A percentile compares a stretch with the other conserved stretches of the same genome.
These are phyloP conservation scores for Scortum barcoo DNA, from an alignment of 2,113 vertebrate species.

Conservation along the genomic window DNA sequence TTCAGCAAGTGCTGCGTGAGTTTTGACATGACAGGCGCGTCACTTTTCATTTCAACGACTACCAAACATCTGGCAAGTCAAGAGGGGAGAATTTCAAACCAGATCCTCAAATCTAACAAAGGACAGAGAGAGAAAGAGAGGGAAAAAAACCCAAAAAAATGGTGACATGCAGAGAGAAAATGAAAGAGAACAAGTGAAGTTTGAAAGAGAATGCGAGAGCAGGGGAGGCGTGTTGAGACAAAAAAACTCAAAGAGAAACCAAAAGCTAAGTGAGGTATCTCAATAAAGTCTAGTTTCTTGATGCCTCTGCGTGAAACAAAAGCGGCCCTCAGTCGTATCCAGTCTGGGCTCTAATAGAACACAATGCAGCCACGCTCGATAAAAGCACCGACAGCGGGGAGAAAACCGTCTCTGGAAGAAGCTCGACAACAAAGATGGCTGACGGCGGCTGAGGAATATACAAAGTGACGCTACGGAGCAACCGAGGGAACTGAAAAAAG, in stretches of 20 bases:
- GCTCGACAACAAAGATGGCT: neutral
- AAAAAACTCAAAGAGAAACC: slow-evolving; percentile 42
- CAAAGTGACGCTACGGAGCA: neutral
- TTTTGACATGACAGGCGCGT: slow-evolving; percentile 35
- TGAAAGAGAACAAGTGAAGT: slow-evolving; percentile 56
- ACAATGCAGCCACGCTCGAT: neutral
- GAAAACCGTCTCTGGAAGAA: neutral
- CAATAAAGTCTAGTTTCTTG: slow-evolving; percentile 3
- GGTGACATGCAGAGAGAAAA: slow-evolving; percentile 24
- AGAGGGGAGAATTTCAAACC: slow-evolving; percentile 25
- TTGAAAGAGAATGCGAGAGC: slow-evolving; percentile 65
- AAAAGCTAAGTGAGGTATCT: slow-evolving; percentile 23
- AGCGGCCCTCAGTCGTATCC: slow-evolving; percentile 14
- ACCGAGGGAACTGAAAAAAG: neutral
- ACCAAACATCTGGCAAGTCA: slow-evolving; percentile 30
- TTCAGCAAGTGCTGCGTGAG: slow-evolving; percentile 25
- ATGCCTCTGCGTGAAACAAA: slow-evolving; percentile 31
- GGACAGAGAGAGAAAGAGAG: slow-evolving; percentile 1
- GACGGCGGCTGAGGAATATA: neutral
- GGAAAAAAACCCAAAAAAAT: too few relatives aligned
- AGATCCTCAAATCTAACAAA: slow-evolving; percentile 25
- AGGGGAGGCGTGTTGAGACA: slow-evolving; percentile 25
- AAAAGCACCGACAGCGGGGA: neutral
- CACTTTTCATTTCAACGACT: slow-evolving; percentile 43
- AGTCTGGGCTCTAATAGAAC: slow-evolving; percentile 18